These are phyloP conservation scores for Oreochromis spilurus DNA, from an alignment of 2,113 vertebrate genomes.

Conservation along the genomic window DNA sequence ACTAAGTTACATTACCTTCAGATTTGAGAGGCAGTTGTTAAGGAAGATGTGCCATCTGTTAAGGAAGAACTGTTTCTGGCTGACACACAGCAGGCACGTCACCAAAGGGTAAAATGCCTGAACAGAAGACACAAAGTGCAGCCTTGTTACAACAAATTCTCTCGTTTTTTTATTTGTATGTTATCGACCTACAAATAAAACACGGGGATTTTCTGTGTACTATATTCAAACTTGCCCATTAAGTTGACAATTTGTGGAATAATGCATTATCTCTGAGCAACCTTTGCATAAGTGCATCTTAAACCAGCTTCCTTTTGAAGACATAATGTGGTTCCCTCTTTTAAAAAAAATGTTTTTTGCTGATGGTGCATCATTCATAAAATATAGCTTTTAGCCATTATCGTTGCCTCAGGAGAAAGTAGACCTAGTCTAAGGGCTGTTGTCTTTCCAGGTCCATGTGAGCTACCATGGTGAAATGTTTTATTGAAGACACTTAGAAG, in stretches of 20 bases:
- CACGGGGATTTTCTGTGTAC: background rate
- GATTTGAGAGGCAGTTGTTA: slow-evolving; percentile 96
- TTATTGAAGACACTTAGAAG: background rate
- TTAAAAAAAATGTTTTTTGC: background rate
- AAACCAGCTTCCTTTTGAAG: background rate
- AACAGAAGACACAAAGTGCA: background rate
- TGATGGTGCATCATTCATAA: background rate
- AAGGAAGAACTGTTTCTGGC: slow-evolving; percentile 96
- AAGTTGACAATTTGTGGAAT: background rate
- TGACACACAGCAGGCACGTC: slow-evolving; percentile 96
- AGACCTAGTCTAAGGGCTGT: background rate
- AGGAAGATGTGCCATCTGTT: slow-evolving; percentile 97
- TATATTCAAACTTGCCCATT: background rate
- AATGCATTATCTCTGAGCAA: background rate
- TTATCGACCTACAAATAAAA: background rate
- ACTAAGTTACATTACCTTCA: slow-evolving; percentile 79
- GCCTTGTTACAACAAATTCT: background rate
- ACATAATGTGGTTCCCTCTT: background rate
- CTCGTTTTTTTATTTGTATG: background rate
- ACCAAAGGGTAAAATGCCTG: slow-evolving; percentile 86
- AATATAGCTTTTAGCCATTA: background rate
- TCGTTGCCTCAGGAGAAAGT: background rate
- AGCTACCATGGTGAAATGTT: background rate
- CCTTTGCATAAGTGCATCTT: background rate
- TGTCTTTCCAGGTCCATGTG: background rate